A percentile compares a stretch with the other conserved stretches of the same genome.
These are phyloP conservation scores for Diabrotica undecimpunctata DNA, from an alignment of 1,140 invertebrate genomes.

Conservation along the genomic window DNA sequence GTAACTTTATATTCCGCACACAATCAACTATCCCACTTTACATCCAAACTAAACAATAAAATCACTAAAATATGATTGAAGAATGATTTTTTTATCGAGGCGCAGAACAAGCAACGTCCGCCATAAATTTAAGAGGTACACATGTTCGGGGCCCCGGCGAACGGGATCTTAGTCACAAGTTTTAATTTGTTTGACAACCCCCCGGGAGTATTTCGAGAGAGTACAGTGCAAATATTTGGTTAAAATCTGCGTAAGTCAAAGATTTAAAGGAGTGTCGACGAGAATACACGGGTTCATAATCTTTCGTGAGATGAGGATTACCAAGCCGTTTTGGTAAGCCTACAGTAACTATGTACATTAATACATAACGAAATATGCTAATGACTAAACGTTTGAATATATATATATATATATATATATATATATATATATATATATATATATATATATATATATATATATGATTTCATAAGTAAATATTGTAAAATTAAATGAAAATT, in stretches of 20 bases:
- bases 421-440: no score
- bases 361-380: no score
- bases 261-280: neutral
- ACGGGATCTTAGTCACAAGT: constrained; percentile 3
- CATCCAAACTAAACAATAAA: constrained; percentile 48
- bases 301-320: no score
- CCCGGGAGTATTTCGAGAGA: constrained; percentile 5
- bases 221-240: constrained; percentile 17
- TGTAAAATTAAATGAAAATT: no score
- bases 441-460: no score
- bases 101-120: constrained; percentile 39
- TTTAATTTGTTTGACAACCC: constrained; percentile 20
- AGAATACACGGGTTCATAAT: no score
- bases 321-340: no score
- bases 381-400: no score
- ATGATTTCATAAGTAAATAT: no score
- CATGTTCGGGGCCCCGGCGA: constrained; percentile 15
- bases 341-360: no score
- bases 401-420: no score
- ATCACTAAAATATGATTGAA: constrained; percentile 50
- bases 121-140: constrained; percentile 42
- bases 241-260: constrained; percentile 6
- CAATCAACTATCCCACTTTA: constrained; percentile 49
- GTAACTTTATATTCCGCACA: constrained; percentile 48
- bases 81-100: constrained; percentile 45